These are phyloP conservation scores for Camponotus fellah DNA, from an alignment of 2,888 invertebrate species.

Conservation along the genomic window DNA sequence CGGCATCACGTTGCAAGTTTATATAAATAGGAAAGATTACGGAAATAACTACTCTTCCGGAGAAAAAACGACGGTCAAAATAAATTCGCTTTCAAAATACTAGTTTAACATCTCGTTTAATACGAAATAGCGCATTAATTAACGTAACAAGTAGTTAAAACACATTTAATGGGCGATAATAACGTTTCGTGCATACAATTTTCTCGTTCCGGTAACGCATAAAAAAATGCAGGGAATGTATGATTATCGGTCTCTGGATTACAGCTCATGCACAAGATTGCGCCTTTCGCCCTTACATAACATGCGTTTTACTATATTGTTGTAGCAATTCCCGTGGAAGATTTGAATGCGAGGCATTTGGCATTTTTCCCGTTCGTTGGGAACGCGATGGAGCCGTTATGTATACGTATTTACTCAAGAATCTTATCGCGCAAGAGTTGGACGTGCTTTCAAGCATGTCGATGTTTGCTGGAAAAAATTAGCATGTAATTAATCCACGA, in stretches of 20 bases:
- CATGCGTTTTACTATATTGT: constrained; percentile 33
- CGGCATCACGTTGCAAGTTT: not conserved
- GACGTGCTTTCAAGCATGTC: constrained; percentile 45
- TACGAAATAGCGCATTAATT: constrained; percentile 17
- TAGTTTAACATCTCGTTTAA: not conserved
- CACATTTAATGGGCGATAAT: constrained; percentile 5
- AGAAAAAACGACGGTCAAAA: not conserved
- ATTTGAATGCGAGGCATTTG: constrained; percentile 16
- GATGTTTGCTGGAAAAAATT: constrained; percentile 67
- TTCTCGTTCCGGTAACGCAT: constrained; percentile 3
- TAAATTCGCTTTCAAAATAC: not conserved
- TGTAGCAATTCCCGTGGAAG: constrained; percentile 26
- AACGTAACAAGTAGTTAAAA: not conserved
- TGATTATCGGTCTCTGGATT: constrained; percentile 18
- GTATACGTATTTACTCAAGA: constrained; percentile 71
- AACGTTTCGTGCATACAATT: not conserved
- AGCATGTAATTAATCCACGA: constrained; percentile 68
- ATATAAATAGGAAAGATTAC: not conserved
- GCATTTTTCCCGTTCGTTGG: constrained; percentile 41
- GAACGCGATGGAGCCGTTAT: constrained; percentile 63
- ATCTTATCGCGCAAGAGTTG: constrained; percentile 69
- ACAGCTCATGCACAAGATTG: constrained; percentile 34
- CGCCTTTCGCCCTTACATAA: constrained; percentile 60
- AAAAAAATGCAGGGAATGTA: constrained; percentile 30
- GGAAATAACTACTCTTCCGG: not conserved